These are phyloP conservation scores for Alces alces DNA, from an alignment of 2,113 vertebrate species.

Conservation along the genomic window DNA sequence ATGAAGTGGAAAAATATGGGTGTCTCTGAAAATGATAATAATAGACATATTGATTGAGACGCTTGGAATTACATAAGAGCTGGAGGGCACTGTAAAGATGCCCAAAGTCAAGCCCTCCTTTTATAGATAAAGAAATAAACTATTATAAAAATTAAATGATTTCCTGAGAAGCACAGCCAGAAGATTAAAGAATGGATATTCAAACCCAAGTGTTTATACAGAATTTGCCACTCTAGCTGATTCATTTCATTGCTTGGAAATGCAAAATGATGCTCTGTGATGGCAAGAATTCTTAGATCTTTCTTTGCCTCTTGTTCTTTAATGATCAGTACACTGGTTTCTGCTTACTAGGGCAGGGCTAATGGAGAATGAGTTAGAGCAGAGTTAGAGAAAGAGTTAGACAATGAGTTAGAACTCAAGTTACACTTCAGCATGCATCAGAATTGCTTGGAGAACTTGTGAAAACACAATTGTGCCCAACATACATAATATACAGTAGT, in stretches of 20 bases:
- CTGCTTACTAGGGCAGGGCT: neutral
- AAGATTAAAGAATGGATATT: neutral
- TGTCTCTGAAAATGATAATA: neutral
- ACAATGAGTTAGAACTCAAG: neutral
- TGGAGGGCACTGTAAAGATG: neutral
- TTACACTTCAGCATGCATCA: neutral
- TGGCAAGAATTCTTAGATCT: conserved; percentile 31
- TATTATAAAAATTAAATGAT: neutral
- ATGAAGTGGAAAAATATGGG: neutral
- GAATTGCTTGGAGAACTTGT: neutral
- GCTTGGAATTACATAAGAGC: neutral
- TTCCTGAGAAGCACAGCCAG: neutral
- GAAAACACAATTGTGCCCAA: neutral
- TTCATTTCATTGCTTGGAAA: neutral
- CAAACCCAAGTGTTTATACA: neutral
- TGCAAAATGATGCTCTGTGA: neutral
- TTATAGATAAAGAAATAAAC: neutral
- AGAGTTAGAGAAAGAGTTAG: neutral
- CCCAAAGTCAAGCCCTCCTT: neutral
- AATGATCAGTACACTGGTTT: neutral
- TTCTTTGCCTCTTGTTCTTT: neutral
- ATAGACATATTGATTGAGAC: neutral
- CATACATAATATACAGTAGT: neutral
- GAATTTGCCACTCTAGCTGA: neutral
- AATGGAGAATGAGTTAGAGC: neutral